Evolutionary conservation across 2,113 vertebrate species (phyloP), one percentile per base, ranked within the genome.

Genomic region (Ochotona princeps): DNA sequence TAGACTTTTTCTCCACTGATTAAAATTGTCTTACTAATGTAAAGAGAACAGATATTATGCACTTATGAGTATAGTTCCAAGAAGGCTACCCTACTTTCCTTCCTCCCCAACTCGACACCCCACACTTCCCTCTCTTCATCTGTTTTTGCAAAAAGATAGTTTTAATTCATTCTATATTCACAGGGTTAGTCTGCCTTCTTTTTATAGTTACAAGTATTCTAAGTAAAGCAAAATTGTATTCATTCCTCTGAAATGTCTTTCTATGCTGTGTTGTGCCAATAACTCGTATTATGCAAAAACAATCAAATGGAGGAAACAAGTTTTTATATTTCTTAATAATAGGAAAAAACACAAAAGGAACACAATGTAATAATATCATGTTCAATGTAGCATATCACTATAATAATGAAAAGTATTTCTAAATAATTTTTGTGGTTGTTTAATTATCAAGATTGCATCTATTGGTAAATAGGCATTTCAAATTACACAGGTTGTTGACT

Each of bases 151-250:
- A 44, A 6, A 44, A 44, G 4, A 44, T 44, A 44, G 38, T 44
- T 44, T 44, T 44, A 44, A 44, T 44, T 44, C 38, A 44, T 44
- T 44, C 6, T 44, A 44, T 44, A 44, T 44, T 44, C 38, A 44
- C 38, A 44, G 38, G 38, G 38, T 44, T 44, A 44, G 38, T 44
- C 38, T 44, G 38, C 38, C 6, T 44, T 44, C 38, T 72, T 61
- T 84, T 30, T 78, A 57, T 70, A 65, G 11, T 47, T 65, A 51
- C 3, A 66, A 67, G 4, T 66, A 47, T 83, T 44, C 14, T 75
- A 57, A 83, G 92, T 47, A 80, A 75, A 82, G 74, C 26, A 32
- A 84, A 80, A 60, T 28, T 79, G 60, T 26, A 35, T 30, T 90
- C 18, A 26, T 88, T 66, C 65, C 82, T 32, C 3, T 38, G 30